Percentiles rank a stretch among this genome's conserved stretches.
These are phyloP conservation scores for Corynorhinus townsendii DNA, from an alignment of 2,113 vertebrate species.

Conservation along the genomic window DNA sequence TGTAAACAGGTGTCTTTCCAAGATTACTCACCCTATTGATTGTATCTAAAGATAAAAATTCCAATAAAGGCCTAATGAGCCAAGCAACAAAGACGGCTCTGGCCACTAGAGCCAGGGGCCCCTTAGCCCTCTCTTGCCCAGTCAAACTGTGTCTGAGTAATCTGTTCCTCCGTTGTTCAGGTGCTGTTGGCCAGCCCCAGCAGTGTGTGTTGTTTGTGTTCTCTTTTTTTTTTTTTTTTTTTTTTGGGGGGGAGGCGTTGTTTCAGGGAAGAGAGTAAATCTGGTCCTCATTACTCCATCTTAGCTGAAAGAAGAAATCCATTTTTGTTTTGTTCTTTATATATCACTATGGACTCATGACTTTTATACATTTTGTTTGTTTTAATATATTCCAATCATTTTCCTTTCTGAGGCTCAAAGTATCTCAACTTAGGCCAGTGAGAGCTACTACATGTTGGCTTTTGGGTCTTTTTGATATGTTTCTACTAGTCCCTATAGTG, in stretches of 20 bases:
- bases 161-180: no score
- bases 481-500: neutral
- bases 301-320: neutral
- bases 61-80: no score
- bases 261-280: neutral
- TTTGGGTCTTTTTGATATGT: neutral
- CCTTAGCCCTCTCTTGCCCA: no score
- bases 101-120: no score
- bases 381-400: neutral
- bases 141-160: no score
- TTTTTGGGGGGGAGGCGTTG: accelerated
- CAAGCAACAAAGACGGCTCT: no score
- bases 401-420: neutral
- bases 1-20: no score
- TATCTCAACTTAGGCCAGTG: neutral
- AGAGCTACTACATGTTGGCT: neutral
- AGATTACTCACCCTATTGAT: no score
- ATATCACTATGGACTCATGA: neutral
- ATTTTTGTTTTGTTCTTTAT: neutral
- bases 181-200: no score
- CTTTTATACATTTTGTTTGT: neutral
- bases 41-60: no score
- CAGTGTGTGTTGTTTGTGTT: no score
- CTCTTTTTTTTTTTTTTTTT: no score
- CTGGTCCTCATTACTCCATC: neutral